Conservation (phyloP, 2,888 invertebrate species). For the Shargacucullia verbasci region DNA sequence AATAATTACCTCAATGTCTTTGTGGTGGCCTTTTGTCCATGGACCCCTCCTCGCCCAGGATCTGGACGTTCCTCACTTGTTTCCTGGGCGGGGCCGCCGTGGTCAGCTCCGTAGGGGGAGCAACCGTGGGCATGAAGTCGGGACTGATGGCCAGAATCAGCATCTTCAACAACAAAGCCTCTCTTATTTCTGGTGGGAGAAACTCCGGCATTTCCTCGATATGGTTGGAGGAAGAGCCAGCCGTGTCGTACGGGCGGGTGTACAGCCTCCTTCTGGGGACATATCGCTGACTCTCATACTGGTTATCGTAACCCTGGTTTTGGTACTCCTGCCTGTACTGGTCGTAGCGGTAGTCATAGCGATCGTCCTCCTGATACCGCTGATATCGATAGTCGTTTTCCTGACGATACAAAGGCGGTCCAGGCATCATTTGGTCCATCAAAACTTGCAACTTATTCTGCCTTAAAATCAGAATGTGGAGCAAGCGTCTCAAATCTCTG, state of each 20-base stretch:
- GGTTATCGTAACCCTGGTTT: constrained; percentile 80
- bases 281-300: constrained; percentile 85
- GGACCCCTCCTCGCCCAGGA: constrained; percentile 90
- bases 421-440: constrained; percentile 84
- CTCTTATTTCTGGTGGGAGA: constrained; percentile 91
- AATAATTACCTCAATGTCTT: constrained; percentile 72
- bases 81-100: constrained; percentile 87
- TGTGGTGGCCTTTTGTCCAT: constrained; percentile 74
- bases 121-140: constrained; percentile 83
- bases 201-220: constrained; percentile 89
- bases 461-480: constrained; percentile 90
- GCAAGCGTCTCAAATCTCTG: constrained; percentile 91
- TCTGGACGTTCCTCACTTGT: constrained; percentile 92
- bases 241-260: constrained; percentile 78
- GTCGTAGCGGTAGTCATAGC: constrained; percentile 81
- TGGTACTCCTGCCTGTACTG: constrained; percentile 78
- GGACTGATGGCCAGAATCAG: constrained; percentile 92
- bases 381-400: constrained; percentile 75
- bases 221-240: constrained; percentile 79
- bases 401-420: constrained; percentile 71
- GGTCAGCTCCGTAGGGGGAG: constrained; percentile 81
- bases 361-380: constrained; percentile 78
- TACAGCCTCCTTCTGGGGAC: constrained; percentile 79
- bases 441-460: constrained; percentile 90
- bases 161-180: constrained; percentile 92